Evolutionary conservation across 2,888 invertebrate species (phyloP), one percentile per base, ranked within the genome.

Genomic region (Temnothorax unifasciatus): DNA sequence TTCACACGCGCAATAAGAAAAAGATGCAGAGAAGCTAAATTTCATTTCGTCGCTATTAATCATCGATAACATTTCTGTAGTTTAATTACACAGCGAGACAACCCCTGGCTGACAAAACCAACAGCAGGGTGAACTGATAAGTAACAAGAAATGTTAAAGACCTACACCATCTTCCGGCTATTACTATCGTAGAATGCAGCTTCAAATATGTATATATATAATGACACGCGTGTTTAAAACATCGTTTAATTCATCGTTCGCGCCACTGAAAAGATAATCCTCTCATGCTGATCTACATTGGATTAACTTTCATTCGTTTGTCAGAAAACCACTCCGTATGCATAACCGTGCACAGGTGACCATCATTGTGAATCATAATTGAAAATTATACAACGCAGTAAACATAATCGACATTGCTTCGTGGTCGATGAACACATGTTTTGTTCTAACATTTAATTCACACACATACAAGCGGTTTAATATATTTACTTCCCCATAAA

Each of bases 161-260:
- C 76, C 64, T 73, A 54, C 52, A 87, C 85, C 88, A 89, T 89
- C 89, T 85, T 82, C 84, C 84, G 59, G 50, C 68, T 76, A 89
- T 87, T 88, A 85, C 87, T 89, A 85, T 64, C 68, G 52, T 66
- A 76, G 83, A 50, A 71, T 74, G 25, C 57, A 34, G 66, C 63
- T 75, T 79, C 79, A 83, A 82, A 77, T 75, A 75, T 59, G 82
- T 79, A 75, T 59, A 66, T 59, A 66, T 57, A 82, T 85, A 89
- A 86, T 86, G 57, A 82, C 47, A 54, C 68, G 41, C 47, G 73
- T 74, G 79, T 85, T 89, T 90, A 84, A 90, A 81, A 34, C 34
- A 34, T 34, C 34, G 34, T 82, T 69, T 83, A 69, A 89, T 89
- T 88, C 85, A 75, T 71, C 83, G 57, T 82, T 83, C 15, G 41